These are phyloP conservation scores for Sceloporus tristichus DNA, from an alignment of 2,113 vertebrate genomes.

Conservation along the genomic window DNA sequence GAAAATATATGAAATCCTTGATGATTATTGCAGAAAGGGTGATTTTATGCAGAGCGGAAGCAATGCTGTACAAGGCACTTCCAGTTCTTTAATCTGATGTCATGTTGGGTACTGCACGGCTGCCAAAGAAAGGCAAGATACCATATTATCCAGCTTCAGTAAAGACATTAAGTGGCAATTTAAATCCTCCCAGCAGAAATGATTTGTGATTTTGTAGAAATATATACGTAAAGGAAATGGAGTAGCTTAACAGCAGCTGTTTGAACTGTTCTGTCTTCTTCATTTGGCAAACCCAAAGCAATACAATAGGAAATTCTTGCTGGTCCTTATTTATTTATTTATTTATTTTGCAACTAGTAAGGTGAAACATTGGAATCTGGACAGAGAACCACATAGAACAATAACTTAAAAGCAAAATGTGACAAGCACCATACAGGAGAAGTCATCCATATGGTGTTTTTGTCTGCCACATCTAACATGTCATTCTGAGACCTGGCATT, in stretches of 20 bases:
- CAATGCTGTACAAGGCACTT: slow-evolving; percentile 61
- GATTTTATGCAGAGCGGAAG: slow-evolving; percentile 59
- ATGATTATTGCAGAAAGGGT: slow-evolving; percentile 61
- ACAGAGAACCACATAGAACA: neutral
- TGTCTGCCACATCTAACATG: neutral
- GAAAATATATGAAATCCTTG: slow-evolving; percentile 37
- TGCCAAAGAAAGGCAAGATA: slow-evolving; percentile 62
- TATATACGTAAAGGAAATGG: slow-evolving; percentile 64
- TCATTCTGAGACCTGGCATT: neutral
- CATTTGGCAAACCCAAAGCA: slow-evolving; percentile 60
- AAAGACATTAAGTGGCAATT: slow-evolving; percentile 45
- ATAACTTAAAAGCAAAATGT: neutral
- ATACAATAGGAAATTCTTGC: slow-evolving; percentile 62
- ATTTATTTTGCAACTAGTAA: neutral
- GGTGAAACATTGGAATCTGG: slow-evolving; percentile 39
- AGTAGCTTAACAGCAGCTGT: slow-evolving; percentile 54
- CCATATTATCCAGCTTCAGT: slow-evolving; percentile 36
- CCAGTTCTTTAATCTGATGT: slow-evolving; percentile 63
- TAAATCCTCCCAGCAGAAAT: slow-evolving; percentile 41
- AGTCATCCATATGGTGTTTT: neutral
- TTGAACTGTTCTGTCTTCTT: slow-evolving; percentile 51
- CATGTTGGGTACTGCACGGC: slow-evolving; percentile 54
- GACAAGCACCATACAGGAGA: neutral
- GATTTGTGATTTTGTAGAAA: slow-evolving; percentile 56
- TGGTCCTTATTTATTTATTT: slow-evolving; percentile 50